These are phyloP conservation scores for Drosophila histrio DNA, from an alignment of 2,888 invertebrate genomes.

Conservation along the genomic window DNA sequence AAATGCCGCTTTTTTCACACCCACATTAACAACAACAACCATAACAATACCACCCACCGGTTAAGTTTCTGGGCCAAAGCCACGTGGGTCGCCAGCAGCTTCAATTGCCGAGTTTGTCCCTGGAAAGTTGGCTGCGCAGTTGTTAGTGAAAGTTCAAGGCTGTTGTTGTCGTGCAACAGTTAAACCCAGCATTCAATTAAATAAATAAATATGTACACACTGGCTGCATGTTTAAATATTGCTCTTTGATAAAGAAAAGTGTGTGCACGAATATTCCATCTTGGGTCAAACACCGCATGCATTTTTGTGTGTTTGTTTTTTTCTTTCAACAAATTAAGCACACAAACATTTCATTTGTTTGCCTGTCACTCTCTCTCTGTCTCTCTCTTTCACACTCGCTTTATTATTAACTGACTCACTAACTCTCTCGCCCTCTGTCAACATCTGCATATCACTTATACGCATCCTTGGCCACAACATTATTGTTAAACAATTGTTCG, in stretches of 20 bases:
- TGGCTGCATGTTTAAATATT: slow-evolving; percentile 42
- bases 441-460: neutral
- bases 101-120: slow-evolving; percentile 42
- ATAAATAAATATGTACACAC: slow-evolving; percentile 16
- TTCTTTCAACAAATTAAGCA: neutral
- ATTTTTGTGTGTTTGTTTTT: neutral
- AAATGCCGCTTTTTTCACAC: slow-evolving; percentile 10
- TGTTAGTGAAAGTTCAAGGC: slow-evolving; percentile 72
- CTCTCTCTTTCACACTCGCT: neutral
- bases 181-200: slow-evolving; percentile 14
- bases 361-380: neutral
- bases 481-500: neutral
- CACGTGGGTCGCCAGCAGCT: slow-evolving; percentile 56
- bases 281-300: neutral
- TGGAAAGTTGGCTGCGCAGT: slow-evolving; percentile 31
- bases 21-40: slow-evolving; percentile 9
- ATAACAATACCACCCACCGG: slow-evolving; percentile 6
- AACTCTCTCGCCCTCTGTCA: too few species aligned
- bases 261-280: neutral
- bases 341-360: neutral
- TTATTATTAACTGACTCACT: too few species aligned
- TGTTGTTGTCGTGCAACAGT: slow-evolving; percentile 37
- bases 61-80: slow-evolving; percentile 42
- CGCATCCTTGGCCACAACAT: neutral
- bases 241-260: slow-evolving; percentile 36